Base-by-base conservation (phyloP, 2,113 vertebrate species). In the Apistogramma diplotaenia region DNA sequence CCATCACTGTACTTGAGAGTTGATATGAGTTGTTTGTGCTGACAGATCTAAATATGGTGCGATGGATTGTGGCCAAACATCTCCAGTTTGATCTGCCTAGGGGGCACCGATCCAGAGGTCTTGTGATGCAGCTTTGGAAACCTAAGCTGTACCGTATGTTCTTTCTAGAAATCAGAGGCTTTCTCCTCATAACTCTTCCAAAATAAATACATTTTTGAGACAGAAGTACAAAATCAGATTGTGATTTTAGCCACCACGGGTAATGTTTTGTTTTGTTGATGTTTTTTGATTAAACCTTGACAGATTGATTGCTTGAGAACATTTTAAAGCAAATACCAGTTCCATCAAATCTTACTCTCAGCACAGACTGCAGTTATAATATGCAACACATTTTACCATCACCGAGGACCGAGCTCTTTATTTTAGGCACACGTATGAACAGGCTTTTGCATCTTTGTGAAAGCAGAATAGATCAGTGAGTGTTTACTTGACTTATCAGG, bases 181-280 rank as follows among this genome's bases (percentile, higher is more conserved):
- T 35, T 9, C 8, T 35, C 33, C 8, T 9, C 2, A 8, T 8
- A 33, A 33, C 31, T 2, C 31, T 33, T 9, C 8, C 8, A 10
- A 37, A 37, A 9, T 40, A 6, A 82, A 76, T 58, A 75, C 7
- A 49, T n/a, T 13, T 54, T 56, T 74, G 51, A 76, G 35, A 78
- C 2, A 53, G n/a, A 91, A 59, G 71, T 81, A 83, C 19, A 89
- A 84, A 84, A 75, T 70, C n/a, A 31, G 1, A 8, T 77, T 56
- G 67, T 61, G 4, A n/a, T 1, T 25, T 21, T 13, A 62, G 4
- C 21, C 43, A 35, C 8, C 29, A 43, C 46, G 74, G n/a, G 6
- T 53, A 18, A 19, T 71, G n/a, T n/a, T n/a, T n/a, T n/a, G n/a
- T n/a, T n/a, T n/a, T n/a, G n/a, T n/a, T n/a, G n/a, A n/a, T n/a